Conservation (phyloP, 2,113 vertebrate genomes). For the Turdus rufiventris region DNA sequence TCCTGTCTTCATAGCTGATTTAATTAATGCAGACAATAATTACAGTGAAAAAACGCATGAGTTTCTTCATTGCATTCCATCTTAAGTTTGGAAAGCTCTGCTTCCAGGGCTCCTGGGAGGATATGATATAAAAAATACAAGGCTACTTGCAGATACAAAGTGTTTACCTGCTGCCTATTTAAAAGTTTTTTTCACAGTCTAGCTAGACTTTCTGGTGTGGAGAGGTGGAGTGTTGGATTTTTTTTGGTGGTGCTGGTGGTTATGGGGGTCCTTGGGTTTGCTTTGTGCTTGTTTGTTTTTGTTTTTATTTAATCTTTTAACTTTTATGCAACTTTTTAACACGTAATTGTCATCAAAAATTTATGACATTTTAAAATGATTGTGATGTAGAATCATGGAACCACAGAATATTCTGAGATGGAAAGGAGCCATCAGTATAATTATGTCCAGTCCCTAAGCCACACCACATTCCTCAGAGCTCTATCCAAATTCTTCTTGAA, state of each 20-base stretch:
- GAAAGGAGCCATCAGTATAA: neutral
- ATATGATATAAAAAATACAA: neutral
- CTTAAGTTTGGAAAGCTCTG: neutral
- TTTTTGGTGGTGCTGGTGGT: no score
- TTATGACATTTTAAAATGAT: neutral
- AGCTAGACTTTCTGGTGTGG: neutral
- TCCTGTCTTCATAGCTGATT: neutral
- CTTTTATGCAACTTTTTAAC: neutral
- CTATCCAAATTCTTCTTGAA: neutral
- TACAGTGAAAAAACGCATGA: neutral
- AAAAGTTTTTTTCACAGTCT: neutral
- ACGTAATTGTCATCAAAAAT: neutral
- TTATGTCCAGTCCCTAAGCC: neutral
- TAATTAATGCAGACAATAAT: neutral
- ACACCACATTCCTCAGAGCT: neutral
- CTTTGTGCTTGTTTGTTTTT: neutral
- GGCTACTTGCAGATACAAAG: neutral
- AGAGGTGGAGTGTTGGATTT: neutral
- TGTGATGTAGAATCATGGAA: neutral
- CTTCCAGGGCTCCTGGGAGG: neutral
- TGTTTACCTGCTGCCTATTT: neutral
- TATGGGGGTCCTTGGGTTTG: neutral
- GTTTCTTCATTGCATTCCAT: accelerated
- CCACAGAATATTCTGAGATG: neutral
- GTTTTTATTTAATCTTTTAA: neutral